Base-by-base conservation (phyloP, 2,888 invertebrate species). In the Cabera pusaria region DNA sequence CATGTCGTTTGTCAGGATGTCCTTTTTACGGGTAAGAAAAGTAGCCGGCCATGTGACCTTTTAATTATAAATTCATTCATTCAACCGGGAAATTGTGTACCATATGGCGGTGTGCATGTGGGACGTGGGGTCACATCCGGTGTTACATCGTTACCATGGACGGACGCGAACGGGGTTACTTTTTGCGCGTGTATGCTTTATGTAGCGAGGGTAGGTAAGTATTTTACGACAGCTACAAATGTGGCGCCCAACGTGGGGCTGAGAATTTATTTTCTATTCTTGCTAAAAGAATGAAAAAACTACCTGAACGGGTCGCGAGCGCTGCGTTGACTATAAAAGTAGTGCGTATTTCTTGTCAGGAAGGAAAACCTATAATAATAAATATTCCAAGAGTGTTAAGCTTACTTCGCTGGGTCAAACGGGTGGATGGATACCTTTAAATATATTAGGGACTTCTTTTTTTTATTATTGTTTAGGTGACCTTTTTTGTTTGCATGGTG, bases 31-130 rank as follows among this genome's bases (percentile, higher is more conserved):
- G 21, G 23, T 17, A 38, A 44, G 45, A 45, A 46, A 46, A 48
- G 41, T 33, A 39, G 40, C 32, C 26, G 26, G 32, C 23, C 37
- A 38, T 38, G 27, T 31, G 38, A 32, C 49, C 27, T 43, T 44
- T 50, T 44, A 43, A 50, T 50, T 46, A 46, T 42, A 48, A 44
- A 48, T 45, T 45, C 20, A 50, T 45, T 42, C 26, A 44, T 50
- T 48, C 25, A 39, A 24, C 29, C 33, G 26, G 19, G 28, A 41
- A 39, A 29, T 14, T 34, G 37, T 33, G 26, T 10, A 23, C 19
- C 26, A 11, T 25, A 25, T 19, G 29, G 25, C 14, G 23, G 9
- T 6, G 25, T 11, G 32, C 44, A 46, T 36, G 22, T 42, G 26
- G 41, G n/a, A n/a, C n/a, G n/a, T n/a, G n/a, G n/a, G n/a, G 37